These are phyloP conservation scores for Augiades crinisus DNA, from an alignment of 2,888 invertebrate species.

Conservation along the genomic window DNA sequence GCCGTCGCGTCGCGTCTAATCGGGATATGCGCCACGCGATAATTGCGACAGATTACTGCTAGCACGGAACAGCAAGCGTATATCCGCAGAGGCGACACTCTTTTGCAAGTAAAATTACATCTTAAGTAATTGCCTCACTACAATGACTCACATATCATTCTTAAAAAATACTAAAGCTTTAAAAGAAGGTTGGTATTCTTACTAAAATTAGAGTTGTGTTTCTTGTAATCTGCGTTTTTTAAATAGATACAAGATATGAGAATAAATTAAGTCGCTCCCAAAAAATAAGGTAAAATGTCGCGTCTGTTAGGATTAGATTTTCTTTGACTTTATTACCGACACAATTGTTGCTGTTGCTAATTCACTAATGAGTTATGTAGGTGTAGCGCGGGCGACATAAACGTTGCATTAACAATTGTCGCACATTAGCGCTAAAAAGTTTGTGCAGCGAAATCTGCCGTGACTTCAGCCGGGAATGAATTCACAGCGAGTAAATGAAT, in stretches of 20 bases:
- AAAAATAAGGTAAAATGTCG: slow-evolving; percentile 24
- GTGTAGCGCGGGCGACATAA: slow-evolving; percentile 78
- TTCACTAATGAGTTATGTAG: slow-evolving; percentile 79
- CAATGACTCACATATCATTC: too few species aligned
- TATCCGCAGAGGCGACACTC: slow-evolving; percentile 38
- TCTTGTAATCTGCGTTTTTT: too few species aligned
- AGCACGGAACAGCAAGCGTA: slow-evolving; percentile 30
- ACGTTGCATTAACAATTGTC: slow-evolving; percentile 60
- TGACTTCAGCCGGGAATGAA: slow-evolving; percentile 39
- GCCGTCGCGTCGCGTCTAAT: slow-evolving; percentile 73
- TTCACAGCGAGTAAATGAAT: slow-evolving; percentile 52
- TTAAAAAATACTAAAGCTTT: too few species aligned
- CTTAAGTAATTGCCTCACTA: too few species aligned
- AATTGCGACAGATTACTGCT: slow-evolving; percentile 73
- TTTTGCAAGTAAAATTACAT: too few species aligned
- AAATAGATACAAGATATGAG: too few species aligned
- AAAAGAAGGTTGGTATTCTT: too few species aligned
- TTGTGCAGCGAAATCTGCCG: slow-evolving; percentile 39
- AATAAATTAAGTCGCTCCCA: not conserved
- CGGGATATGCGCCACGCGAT: slow-evolving; percentile 79
- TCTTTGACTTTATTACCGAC: slow-evolving; percentile 68
- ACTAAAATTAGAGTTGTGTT: too few species aligned
- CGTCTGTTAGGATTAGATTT: slow-evolving; percentile 48
- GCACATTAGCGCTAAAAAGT: slow-evolving; percentile 60
- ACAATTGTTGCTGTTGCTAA: slow-evolving; percentile 75